Base-by-base conservation (phyloP, 2,113 vertebrate genomes). In the Callionymus lyra region DNA sequence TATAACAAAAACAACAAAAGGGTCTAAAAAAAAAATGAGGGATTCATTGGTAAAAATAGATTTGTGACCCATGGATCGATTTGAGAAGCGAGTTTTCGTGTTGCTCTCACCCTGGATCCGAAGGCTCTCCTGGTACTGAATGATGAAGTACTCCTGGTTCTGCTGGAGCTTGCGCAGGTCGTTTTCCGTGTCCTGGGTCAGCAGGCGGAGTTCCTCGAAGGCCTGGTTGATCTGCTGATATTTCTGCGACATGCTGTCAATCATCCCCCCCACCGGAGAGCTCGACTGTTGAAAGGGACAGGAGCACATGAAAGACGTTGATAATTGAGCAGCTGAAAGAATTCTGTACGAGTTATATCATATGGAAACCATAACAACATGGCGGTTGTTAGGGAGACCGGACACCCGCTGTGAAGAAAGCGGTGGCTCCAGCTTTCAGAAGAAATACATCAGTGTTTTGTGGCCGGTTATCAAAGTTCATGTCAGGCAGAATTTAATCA, bases 121-220 rank as follows among this genome's bases (percentile, higher is more conserved):
- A 59, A 97, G 86, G 76, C 92, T 97, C 82, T 97, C 94, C 70
- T 97, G 93, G 65, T 98, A 98, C 74, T 98, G 94, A 82, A 98
- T 98, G 77, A 98, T 97, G 79, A 98, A 98, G 53, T 96, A 98
- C 58, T 98, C 94, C 57, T 98, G 94, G 1, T 91, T 93, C 80
- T 96, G 92, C 65, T 97, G 93, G 59, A 98, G 87, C 77, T 94
- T 96, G 71, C 94, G 89, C 55, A 97, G 83, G 49, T 97, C 91
- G 0, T 87, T 98, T 79, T 97, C 92, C 0, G 92, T 95, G 78
- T 95, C 94, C 70, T 96, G 90, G 0, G 91, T 94, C 59, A 95
- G 80, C 67, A 91, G 69, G 9, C 94, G 85, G 31, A 97, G 87
- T 80, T 97, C 94, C 77, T 98, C 94, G 1, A 98, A 97, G 0